Base-by-base conservation (phyloP, 2,797 vertebrate species). In the Cryptoprocta ferox region DNA sequence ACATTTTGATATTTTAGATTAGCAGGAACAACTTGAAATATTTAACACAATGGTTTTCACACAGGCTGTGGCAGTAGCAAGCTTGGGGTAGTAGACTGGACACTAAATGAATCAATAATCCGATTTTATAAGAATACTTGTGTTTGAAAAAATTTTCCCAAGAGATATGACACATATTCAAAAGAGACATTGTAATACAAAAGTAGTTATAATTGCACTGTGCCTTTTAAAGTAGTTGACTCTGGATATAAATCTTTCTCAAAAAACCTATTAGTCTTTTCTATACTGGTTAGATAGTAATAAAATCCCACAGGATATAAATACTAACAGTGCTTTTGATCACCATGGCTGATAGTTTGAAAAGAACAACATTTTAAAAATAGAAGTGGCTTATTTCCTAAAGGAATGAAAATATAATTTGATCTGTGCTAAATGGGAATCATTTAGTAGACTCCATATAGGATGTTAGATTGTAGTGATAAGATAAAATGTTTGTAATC, bases 261-360 rank as follows among this genome's bases (percentile, higher is more conserved):
- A 97, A 96, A 97, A 94, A 98, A 97, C 90, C 85, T 95, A 97
- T 98, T 98, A 98, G 84, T 95, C 84, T 97, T 94, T 98, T 95
- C 56, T 90, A 70, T 93, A 91, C 96, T 96, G 35, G 73, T 80
- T 96, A 95, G 89, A 88, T 83, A 95, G 96, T 75, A 96, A 97
- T 90, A 98, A 97, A 89, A 81, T 95, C 88, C 91, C 85, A 85
- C n/a, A 94, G 70, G 92, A 93, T 87, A 98, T 94, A 94, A 95
- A 95, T 94, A 87, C 45, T 93, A 96, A 92, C 39, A 91, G 37
- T 91, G 13, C 35, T 94, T 95, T 84, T 95, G 53, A 81, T 71
- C 63, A 94, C 95, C 95, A 95, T 78, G 75, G 83, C 80, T 88
- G 92, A 97, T 92, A 88, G 68, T 63, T 88, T 70, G 70, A 86